Conservation (phyloP, 2,113 vertebrate species). For the Bos javanicus region DNA sequence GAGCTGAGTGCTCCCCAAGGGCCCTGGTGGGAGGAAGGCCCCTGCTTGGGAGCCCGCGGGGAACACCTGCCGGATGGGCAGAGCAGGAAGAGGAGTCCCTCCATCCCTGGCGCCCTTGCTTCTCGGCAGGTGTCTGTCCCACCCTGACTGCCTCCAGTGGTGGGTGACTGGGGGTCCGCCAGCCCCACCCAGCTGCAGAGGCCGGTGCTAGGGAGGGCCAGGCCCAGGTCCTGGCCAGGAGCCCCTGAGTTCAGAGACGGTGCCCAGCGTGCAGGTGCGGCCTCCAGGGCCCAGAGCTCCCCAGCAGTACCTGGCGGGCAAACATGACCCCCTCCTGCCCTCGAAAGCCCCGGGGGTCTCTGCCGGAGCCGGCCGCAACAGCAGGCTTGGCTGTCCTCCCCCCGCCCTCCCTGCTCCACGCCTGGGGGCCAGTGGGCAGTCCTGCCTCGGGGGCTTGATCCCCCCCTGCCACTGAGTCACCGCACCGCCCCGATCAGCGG, state of each 20-base stretch:
- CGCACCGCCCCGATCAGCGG: not conserved
- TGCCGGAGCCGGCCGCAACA: not conserved
- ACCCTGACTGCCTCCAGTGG: not conserved
- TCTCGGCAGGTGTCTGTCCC: not conserved
- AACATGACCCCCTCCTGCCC: not conserved
- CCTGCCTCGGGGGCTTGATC: not conserved
- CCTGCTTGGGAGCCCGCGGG: not conserved
- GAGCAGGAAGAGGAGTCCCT: not conserved
- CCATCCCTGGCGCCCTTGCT: not conserved
- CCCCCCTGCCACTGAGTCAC: not conserved
- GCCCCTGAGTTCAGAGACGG: not conserved
- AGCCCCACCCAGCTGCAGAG: not conserved
- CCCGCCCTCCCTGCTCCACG: not conserved
- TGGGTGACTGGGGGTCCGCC: not conserved
- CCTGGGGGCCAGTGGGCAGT: not conserved
- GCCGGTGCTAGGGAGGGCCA: not conserved
- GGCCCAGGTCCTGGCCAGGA: not conserved
- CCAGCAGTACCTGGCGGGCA: not conserved
- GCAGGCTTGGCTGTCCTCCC: not conserved
- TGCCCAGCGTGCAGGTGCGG: not conserved
- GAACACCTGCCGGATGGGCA: not conserved
- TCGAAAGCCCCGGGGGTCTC: not conserved
- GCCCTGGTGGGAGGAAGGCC: not conserved
- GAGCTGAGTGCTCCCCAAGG: not conserved
- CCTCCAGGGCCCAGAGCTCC: not conserved